A percentile compares a stretch with the other conserved stretches of the same genome.
Conservation (phyloP, 2,113 vertebrate genomes). For the Pipra filicauda region DNA sequence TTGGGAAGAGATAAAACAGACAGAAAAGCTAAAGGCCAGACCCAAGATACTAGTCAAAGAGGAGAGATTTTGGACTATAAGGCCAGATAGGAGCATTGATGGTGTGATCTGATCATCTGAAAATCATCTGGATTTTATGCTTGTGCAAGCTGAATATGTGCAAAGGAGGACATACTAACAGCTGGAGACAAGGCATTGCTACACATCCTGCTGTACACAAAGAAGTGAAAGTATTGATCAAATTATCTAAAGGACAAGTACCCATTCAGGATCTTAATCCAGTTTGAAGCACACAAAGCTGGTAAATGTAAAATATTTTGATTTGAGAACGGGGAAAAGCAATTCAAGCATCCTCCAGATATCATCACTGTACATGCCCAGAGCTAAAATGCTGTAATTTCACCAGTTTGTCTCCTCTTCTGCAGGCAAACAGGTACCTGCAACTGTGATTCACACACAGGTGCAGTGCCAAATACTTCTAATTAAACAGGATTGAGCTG, state of each 20-base stretch:
- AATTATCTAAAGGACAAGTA: neutral
- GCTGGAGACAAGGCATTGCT: neutral
- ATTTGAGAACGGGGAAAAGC: neutral
- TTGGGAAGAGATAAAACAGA: neutral
- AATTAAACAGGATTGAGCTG: neutral
- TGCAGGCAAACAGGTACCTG: neutral
- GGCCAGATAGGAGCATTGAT: neutral
- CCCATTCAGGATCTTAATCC: neutral
- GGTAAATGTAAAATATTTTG: neutral
- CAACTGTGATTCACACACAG: conserved; percentile 13
- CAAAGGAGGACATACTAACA: neutral
- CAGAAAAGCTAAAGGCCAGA: neutral
- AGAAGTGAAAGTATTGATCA: neutral
- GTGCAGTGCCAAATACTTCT: neutral
- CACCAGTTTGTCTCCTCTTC: neutral
- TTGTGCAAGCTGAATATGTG: neutral
- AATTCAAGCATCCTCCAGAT: conserved; percentile 10
- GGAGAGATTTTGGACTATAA: neutral
- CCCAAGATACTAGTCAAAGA: neutral
- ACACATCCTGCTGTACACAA: neutral
- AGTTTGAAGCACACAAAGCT: neutral
- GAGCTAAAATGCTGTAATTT: neutral
- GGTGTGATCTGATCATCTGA: neutral
- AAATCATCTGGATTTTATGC: neutral
- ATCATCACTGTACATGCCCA: neutral